Evolutionary conservation across 2,113 vertebrate genomes (phyloP), one percentile per base, ranked within the genome.

Genomic region (Lanius ludovicianus): DNA sequence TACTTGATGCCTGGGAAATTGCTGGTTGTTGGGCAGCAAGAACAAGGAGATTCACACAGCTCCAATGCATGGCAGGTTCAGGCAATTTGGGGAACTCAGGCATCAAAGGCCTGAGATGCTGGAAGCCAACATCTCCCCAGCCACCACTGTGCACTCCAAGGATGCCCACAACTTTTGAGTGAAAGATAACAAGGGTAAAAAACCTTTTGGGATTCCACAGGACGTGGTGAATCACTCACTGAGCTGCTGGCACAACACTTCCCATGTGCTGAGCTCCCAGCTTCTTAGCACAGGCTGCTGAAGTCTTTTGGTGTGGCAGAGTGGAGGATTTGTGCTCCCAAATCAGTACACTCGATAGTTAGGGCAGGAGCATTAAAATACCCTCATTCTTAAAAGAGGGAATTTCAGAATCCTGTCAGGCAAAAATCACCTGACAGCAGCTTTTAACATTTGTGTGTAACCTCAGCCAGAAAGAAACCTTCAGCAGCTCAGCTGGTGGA

Each of bases 201-300:
- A 87, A 33, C 1, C 0, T 30, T 55, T 20, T 35, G 39, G 19
- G 20, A 49, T 82, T 41, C 77, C 73, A 53, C n/a, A 12, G 33
- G 12, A 59, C 1, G 9, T 20, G 22, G 31, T 37, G 53, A 16
- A 11, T 73, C 23, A 2, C 57, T 90, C 27, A 56, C 22, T 0
- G 1, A 80, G 63, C 19, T 71, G 49, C 57, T 0, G 0, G 46
- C 3, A 1, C 21, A 60, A 64, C 0, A 3, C 23, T 52, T 83
- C 6, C 42, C 28, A 4, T 3, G 25, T 37, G 39, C 28, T 3
- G 4, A 84, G 35, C 21, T 86, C 47, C 23, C 31, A 33, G 1
- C 21, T 89, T 60, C 55, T 49, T 25, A 59, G 30, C 44, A 33
- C 31, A 57, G 41, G 41, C 28, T 85, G 57, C 82, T 68, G 49